A percentile compares a stretch with the other conserved stretches of the same genome.
Conservation (phyloP, 1,140 invertebrate species). For the Nephila pilipes region DNA sequence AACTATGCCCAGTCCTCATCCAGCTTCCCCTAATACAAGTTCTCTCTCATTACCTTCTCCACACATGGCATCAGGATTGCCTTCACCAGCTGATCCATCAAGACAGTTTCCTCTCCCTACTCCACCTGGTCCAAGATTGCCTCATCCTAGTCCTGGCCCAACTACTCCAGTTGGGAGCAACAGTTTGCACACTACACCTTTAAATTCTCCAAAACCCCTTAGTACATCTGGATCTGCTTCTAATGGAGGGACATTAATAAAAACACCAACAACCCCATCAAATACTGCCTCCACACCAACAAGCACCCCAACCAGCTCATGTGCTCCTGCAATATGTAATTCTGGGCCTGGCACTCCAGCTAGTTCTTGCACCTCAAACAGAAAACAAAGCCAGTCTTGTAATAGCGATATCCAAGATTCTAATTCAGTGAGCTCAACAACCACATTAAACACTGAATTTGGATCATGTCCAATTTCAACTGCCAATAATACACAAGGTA, state of each 20-base stretch:
- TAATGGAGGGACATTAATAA: conserved; percentile 61
- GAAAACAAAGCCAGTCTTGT: conserved; percentile 69
- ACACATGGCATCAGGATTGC: conserved; percentile 86
- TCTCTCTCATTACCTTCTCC: conserved; percentile 79
- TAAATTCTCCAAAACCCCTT: conserved; percentile 75
- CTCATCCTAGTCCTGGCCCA: conserved; percentile 84
- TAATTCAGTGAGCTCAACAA: conserved; percentile 66
- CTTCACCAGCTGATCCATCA: conserved; percentile 86
- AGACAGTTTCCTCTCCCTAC: conserved; percentile 80
- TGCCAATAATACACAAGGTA: conserved; percentile 63
- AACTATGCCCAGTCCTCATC: conserved; percentile 85
- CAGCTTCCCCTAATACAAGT: conserved; percentile 83
- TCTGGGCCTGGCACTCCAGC: conserved; percentile 74
- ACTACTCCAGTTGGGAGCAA: conserved; percentile 76
- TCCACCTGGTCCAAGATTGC: conserved; percentile 79
- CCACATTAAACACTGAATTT: conserved; percentile 59
- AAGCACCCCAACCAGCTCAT: conserved; percentile 74
- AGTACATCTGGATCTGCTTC: conserved; percentile 74
- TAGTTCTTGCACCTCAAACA: conserved; percentile 56
- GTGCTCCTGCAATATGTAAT: conserved; percentile 46
- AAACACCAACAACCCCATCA: conserved; percentile 73
- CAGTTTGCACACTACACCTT: conserved; percentile 72
- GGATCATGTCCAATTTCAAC: conserved; percentile 61
- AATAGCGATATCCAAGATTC: conserved; percentile 74
- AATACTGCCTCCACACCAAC: conserved; percentile 66